These are phyloP conservation scores for Pleuronectes platessa DNA, from an alignment of 2,113 vertebrate species.

Conservation along the genomic window DNA sequence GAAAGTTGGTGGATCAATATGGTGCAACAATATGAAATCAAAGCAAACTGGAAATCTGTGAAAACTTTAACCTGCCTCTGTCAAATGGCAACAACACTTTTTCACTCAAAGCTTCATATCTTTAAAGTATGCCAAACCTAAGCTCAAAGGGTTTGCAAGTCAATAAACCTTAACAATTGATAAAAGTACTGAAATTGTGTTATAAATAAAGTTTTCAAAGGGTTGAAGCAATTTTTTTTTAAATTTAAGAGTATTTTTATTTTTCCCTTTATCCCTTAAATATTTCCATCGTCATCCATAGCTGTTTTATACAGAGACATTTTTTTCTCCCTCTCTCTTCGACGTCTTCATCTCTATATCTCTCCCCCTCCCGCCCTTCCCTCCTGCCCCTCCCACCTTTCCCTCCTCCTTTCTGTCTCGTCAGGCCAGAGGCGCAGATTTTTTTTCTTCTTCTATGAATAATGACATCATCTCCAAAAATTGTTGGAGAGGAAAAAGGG, in stretches of 20 bases:
- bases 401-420: constrained; percentile 21
- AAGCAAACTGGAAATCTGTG: too few relatives aligned
- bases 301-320: not conserved
- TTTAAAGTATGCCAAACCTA: too few relatives aligned
- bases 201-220: not conserved
- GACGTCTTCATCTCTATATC: constrained; percentile 23
- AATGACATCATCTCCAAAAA: constrained; percentile 78
- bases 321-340: not conserved
- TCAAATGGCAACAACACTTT: too few relatives aligned
- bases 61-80: too few relatives aligned
- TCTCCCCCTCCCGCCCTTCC: not conserved
- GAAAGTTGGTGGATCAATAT: not conserved
- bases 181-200: too few relatives aligned
- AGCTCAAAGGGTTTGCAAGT: too few relatives aligned
- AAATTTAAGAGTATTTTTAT: too few relatives aligned
- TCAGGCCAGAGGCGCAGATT: constrained; percentile 57
- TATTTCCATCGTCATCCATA: not conserved
- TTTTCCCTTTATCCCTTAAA: not conserved
- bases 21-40: too few relatives aligned
- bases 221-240: too few relatives aligned
- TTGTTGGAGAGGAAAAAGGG: constrained; percentile 65
- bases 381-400: constrained; percentile 4
- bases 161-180: too few relatives aligned
- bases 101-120: too few relatives aligned
- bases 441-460: constrained; percentile 61